phyloP scores from a whole-genome alignment of 2,113 vertebrate species.

The Hippocampus abdominalis region DNA sequence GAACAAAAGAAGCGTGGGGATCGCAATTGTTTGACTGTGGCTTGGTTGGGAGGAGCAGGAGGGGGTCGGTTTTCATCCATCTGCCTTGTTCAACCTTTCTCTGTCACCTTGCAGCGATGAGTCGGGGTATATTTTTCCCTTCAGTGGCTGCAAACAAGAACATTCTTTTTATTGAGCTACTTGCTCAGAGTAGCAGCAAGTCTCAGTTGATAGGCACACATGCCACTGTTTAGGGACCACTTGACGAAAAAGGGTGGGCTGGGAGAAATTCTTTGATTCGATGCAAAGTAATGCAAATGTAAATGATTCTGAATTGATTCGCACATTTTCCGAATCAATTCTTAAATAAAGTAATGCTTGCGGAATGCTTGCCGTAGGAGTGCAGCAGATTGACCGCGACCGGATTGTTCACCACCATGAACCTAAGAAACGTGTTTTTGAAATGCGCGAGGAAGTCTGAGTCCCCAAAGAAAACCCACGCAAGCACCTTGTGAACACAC shows the following conservation, averaged over 20 bases:
- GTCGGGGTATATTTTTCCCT: slow-evolving; percentile 1
- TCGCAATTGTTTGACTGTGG: slow-evolving; percentile 60
- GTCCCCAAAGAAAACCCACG: no score
- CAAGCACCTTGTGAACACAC: no score
- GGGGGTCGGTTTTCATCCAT: slow-evolving; percentile 47
- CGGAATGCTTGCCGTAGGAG: neutral
- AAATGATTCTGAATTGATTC: neutral
- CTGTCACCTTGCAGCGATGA: slow-evolving; percentile 60
- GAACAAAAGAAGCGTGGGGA: slow-evolving; percentile 61
- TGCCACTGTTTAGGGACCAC: no score
- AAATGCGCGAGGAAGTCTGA: no score
- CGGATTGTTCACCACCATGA: no score
- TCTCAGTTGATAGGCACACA: slow-evolving; percentile 17
- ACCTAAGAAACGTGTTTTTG: no score
- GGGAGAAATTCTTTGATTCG: neutral
- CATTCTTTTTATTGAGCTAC: slow-evolving; percentile 52
- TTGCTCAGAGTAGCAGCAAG: slow-evolving; percentile 38
- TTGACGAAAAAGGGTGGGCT: no score
- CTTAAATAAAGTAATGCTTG: neutral
- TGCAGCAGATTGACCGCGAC: no score
- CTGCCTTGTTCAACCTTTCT: slow-evolving; percentile 55
- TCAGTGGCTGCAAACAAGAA: slow-evolving; percentile 45
- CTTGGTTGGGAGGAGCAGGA: slow-evolving; percentile 49
- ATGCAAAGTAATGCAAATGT: neutral
- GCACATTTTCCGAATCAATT: neutral